These are phyloP conservation scores for Cyanistes caeruleus DNA, from an alignment of 2,113 vertebrate genomes.

Conservation along the genomic window DNA sequence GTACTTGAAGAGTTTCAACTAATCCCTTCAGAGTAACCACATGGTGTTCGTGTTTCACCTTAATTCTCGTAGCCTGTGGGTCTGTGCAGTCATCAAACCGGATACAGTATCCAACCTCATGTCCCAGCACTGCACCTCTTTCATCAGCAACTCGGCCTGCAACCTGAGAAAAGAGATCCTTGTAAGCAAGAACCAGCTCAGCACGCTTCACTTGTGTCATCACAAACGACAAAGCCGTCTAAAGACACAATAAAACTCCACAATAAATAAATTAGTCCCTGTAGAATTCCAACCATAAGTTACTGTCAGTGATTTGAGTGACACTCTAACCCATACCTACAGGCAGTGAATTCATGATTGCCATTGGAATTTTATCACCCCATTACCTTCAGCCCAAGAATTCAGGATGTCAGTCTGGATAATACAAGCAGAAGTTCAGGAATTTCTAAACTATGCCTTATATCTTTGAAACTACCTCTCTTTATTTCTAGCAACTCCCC, in stretches of 20 bases:
- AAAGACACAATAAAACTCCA: background rate
- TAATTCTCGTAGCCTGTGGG: constrained; percentile 90
- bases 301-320: background rate
- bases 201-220: background rate
- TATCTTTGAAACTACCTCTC: background rate
- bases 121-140: constrained; percentile 89
- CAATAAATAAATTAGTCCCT: background rate
- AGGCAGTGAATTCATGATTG: background rate
- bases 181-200: background rate
- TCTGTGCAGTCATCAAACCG: constrained; percentile 96
- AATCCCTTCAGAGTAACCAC: background rate
- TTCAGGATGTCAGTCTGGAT: background rate
- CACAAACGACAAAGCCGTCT: background rate
- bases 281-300: background rate
- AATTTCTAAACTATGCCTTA: background rate
- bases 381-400: background rate
- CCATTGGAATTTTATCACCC: background rate
- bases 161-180: constrained; percentile 77
- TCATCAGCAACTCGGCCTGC: constrained; percentile 94
- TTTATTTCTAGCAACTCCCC: background rate
- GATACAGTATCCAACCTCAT: constrained; percentile 97
- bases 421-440: background rate
- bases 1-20: background rate
- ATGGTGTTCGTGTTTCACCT: constrained; percentile 76
- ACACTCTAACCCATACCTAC: background rate